phyloP scores from a whole-genome alignment of 2,113 vertebrate genomes.

The Prionailurus viverrinus region DNA sequence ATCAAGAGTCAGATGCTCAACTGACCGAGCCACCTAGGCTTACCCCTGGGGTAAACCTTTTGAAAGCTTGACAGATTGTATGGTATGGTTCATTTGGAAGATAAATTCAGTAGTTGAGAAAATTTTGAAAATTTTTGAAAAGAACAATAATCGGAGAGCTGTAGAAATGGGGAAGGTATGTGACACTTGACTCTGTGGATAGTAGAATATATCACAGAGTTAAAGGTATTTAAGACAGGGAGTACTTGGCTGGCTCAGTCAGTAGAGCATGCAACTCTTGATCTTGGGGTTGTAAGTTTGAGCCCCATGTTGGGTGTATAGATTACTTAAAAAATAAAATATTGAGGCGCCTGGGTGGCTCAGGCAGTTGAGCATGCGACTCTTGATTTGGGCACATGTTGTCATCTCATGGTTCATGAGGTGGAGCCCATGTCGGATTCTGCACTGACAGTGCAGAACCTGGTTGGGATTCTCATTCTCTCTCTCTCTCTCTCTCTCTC shows the following conservation, averaged over 20 bases:
- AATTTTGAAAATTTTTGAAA: conserved; percentile 2
- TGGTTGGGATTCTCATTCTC: too few species aligned
- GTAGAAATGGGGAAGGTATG: neutral
- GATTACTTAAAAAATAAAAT: neutral
- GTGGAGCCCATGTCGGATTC: too few species aligned
- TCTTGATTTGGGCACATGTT: too few species aligned
- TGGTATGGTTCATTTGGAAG: neutral
- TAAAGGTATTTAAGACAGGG: neutral
- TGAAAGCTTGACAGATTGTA: neutral
- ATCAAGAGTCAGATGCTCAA: too few species aligned
- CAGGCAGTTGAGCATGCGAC: too few species aligned
- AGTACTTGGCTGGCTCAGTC: neutral
- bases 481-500: too few species aligned
- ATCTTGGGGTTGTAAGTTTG: neutral
- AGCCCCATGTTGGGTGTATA: neutral
- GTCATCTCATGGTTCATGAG: too few species aligned
- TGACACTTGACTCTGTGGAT: neutral
- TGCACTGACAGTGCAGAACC: too few species aligned
- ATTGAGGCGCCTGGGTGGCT: too few species aligned
- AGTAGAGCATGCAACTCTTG: neutral
- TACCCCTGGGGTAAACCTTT: neutral
- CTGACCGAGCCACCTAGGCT: too few species aligned
- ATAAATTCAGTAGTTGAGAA: neutral
- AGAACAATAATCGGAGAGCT: neutral
- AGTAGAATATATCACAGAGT: conserved; percentile 10